Evolutionary conservation across 2,797 vertebrate genomes (phyloP).

Genomic region (Microtus agrestis): DNA sequence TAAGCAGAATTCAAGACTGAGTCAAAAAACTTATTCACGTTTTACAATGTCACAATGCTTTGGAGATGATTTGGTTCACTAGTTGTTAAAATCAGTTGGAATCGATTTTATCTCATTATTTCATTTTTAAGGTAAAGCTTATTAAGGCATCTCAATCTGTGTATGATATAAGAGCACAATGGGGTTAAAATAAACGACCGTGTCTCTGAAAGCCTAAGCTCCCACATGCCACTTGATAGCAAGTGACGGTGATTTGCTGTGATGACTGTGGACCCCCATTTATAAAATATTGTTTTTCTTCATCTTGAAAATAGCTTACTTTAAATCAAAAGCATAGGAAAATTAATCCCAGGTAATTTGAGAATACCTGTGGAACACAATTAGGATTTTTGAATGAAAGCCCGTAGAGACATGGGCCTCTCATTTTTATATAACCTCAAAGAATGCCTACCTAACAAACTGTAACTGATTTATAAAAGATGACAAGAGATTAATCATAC

Average conservation of each 20-base stretch:
- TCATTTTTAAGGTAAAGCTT: neutral
- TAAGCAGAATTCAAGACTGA: constrained; percentile 20
- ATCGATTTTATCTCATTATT: neutral
- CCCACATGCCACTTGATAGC: neutral
- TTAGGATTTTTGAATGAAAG: neutral
- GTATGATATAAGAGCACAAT: neutral
- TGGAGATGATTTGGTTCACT: neutral
- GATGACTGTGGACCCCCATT: neutral
- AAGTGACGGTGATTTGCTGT: neutral
- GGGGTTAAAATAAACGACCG: neutral
- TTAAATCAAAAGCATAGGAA: constrained; percentile 27
- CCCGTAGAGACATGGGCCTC: neutral
- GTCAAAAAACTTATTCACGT: neutral
- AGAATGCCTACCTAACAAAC: neutral
- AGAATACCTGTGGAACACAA: constrained; percentile 10
- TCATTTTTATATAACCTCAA: constrained; percentile 49
- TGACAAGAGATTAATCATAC: neutral
- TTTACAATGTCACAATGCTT: neutral
- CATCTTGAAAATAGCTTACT: constrained; percentile 47
- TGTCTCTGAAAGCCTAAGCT: constrained; percentile 8
- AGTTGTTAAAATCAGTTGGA: constrained; percentile 11
- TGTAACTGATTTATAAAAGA: constrained; percentile 20
- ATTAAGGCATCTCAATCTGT: neutral
- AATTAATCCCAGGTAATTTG: constrained; percentile 23
- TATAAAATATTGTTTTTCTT: neutral